Percentiles rank a stretch among this genome's conserved stretches.
These are phyloP conservation scores for Anoplolepis gracilipes DNA, from an alignment of 1,140 invertebrate genomes.

Conservation along the genomic window DNA sequence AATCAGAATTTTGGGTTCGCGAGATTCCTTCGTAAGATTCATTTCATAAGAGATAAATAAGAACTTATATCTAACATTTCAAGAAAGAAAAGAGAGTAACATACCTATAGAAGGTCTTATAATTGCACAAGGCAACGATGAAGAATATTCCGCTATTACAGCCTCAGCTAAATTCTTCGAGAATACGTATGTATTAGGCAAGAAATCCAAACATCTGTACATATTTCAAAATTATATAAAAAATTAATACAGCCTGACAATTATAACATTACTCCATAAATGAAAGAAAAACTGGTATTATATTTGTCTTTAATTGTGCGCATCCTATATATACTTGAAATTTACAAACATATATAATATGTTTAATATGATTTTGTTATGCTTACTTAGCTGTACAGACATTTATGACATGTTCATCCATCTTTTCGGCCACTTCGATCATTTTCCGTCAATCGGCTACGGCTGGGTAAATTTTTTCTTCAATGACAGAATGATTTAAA, in stretches of 20 bases:
- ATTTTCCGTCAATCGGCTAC: constrained; percentile 94
- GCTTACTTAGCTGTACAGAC: constrained; percentile 89
- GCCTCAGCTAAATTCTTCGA: constrained; percentile 94
- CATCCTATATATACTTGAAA: not conserved
- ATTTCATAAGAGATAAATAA: not conserved
- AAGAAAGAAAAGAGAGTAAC: constrained; percentile 4
- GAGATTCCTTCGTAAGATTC: too few species aligned
- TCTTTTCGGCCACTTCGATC: constrained; percentile 92
- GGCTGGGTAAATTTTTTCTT: constrained; percentile 94
- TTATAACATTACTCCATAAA: not conserved
- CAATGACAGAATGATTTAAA: constrained; percentile 89
- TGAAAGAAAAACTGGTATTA: not conserved
- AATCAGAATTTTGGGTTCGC: too few species aligned
- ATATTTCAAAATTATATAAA: not conserved
- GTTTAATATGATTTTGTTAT: not conserved
- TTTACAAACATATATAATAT: not conserved
- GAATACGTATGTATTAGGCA: constrained; percentile 95
- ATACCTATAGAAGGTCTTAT: constrained; percentile 96
- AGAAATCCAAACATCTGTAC: constrained; percentile 88
- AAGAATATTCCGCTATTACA: constrained; percentile 89
- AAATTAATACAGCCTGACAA: not conserved
- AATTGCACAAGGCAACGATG: constrained; percentile 92
- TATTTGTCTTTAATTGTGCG: not conserved
- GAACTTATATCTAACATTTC: not conserved
- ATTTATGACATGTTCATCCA: constrained; percentile 90